Evolutionary conservation across 2,113 vertebrate genomes (phyloP).

Genomic region (Xiphorhynchus elegans): DNA sequence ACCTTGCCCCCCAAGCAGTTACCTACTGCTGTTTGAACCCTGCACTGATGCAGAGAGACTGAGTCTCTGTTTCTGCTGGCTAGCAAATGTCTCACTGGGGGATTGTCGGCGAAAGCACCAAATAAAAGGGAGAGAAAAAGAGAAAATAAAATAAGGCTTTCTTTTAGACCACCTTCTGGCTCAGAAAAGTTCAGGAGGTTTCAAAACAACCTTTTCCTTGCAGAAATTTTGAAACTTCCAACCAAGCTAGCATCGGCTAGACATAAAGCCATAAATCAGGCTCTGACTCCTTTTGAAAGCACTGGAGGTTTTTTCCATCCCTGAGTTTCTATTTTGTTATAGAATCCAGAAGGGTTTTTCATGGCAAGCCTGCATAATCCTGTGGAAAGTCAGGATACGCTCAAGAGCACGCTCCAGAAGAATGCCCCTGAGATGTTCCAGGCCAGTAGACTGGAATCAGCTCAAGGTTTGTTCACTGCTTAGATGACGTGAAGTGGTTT

Average conservation of each 20-base stretch:
- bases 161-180: background rate
- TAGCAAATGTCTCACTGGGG: background rate
- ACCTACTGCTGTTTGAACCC: background rate
- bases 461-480: background rate
- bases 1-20: background rate
- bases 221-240: background rate
- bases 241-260: background rate
- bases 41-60: background rate
- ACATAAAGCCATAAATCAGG: conserved; percentile 31
- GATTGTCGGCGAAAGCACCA: background rate
- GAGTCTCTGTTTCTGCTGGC: background rate
- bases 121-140: background rate
- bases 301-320: background rate
- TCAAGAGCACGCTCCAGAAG: background rate
- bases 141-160: background rate
- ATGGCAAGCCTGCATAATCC: background rate
- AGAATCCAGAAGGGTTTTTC: background rate
- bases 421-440: background rate
- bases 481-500: background rate
- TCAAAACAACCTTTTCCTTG: conserved; percentile 6
- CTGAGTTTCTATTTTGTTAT: conserved; percentile 11
- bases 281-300: conserved; percentile 9
- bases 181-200: conserved; percentile 11
- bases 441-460: background rate
- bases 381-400: background rate